Base-by-base conservation (phyloP, 2,797 vertebrate genomes). In the Heliangelus exortis region DNA sequence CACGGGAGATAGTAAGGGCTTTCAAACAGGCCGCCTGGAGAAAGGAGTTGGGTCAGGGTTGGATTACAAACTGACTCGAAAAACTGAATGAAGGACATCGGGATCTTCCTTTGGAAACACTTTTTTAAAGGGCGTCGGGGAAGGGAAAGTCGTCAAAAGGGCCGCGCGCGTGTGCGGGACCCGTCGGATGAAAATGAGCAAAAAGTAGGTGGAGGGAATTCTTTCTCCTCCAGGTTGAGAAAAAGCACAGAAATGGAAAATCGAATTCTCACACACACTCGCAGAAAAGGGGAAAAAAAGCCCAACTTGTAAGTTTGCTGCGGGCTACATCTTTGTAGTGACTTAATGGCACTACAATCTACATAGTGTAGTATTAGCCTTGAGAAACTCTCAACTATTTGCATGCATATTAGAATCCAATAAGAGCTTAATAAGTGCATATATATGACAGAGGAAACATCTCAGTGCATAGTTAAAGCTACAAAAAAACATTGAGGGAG, bases 341-440 rank as follows among this genome's bases (percentile, higher is more conserved):
- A 86, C 93, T 96, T 97, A 95, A 95, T 78, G 87, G 91, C 81
- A 75, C 84, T 96, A 87, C 90, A 87, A 96, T 92, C 95, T 96
- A 96, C 96, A 83, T 33, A 92, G 92, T 55, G 84, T 92, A 93
- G 71, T 59, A 63, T 90, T 97, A 95, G 97, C 95, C 96, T 97
- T 96, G 96, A 97, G 96, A 98, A 97, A 98, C 93, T 92, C 97
- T 97, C 72, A 74, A 94, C 97, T 96, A 97, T 97, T 97, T 97
- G 97, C 95, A 96, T 97, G 96, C 96, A 95, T 97, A 96, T 98
- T 97, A 97, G 95, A 94, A 95, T 93, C 93, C 97, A 97, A 95
- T 93, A 93, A 97, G 96, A 91, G 93, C 95, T 96, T 97, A 97
- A 96, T 97, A 97, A 96, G 96, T 97, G 95, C 95, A 96, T 96